Conservation (phyloP, 2,888 invertebrate species). For the Enoplolaimus lenunculus region DNA sequence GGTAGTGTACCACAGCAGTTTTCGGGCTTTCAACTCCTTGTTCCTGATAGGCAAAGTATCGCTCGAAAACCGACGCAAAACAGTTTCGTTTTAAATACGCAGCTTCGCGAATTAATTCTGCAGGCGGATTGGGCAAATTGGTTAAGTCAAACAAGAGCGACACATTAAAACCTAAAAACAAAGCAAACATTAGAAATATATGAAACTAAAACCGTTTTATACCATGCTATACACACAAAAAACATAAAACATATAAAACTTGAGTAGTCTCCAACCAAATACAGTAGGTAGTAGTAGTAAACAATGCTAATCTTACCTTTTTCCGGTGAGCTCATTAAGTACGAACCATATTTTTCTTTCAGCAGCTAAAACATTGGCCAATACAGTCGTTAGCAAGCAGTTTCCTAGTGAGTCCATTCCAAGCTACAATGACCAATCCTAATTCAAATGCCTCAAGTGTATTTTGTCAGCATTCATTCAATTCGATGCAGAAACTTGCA, state of each 20-base stretch:
- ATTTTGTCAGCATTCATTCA: too few relatives aligned
- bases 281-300: too few relatives aligned
- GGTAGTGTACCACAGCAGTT: slow-evolving; percentile 90
- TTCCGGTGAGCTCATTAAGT: slow-evolving; percentile 62
- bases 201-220: too few relatives aligned
- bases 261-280: too few relatives aligned
- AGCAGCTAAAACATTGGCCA: slow-evolving; percentile 54
- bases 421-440: too few relatives aligned
- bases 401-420: too few relatives aligned
- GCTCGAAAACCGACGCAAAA: slow-evolving; percentile 97
- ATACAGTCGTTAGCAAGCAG: too few relatives aligned
- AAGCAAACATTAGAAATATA: slow-evolving; percentile 50
- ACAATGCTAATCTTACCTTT: slow-evolving; percentile 47
- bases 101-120: slow-evolving; percentile 64
- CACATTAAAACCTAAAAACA: slow-evolving; percentile 68
- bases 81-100: slow-evolving; percentile 91
- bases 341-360: slow-evolving; percentile 73
- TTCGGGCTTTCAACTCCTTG: slow-evolving; percentile 75
- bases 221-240: too few relatives aligned
- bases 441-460: too few relatives aligned
- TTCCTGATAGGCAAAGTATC: slow-evolving; percentile 95
- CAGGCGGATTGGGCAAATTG: slow-evolving; percentile 69
- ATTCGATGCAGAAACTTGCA: too few relatives aligned
- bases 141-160: slow-evolving; percentile 82
- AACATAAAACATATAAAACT: too few relatives aligned